phyloP scores from a whole-genome alignment of 1,140 invertebrate genomes.

The Maconellicoccus hirsutus region DNA sequence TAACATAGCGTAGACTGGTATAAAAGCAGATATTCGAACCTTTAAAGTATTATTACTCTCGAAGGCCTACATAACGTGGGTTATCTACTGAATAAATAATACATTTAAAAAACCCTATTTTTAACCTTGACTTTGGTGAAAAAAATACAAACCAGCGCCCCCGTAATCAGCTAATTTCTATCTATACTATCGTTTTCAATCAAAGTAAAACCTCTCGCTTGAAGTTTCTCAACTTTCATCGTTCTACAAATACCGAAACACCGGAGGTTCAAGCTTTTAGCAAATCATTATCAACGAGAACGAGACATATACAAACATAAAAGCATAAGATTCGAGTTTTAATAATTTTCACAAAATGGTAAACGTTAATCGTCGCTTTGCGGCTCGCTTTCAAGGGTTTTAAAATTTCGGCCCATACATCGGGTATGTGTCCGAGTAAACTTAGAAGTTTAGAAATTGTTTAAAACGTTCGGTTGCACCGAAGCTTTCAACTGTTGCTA shows the following conservation, averaged over 20 bases:
- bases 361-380: not conserved
- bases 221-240: not conserved
- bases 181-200: not conserved
- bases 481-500: constrained; percentile 7
- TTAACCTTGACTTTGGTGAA: too few relatives aligned
- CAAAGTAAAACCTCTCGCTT: not conserved
- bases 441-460: not conserved
- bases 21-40: too few relatives aligned
- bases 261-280: not conserved
- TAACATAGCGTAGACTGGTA: too few relatives aligned
- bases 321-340: not conserved
- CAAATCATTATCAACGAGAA: not conserved
- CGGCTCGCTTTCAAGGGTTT: not conserved
- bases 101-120: too few relatives aligned
- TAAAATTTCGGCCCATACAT: not conserved
- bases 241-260: too few relatives aligned
- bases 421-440: not conserved
- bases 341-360: not conserved
- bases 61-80: too few relatives aligned
- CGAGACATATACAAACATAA: not conserved
- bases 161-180: too few relatives aligned
- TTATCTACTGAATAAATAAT: too few relatives aligned
- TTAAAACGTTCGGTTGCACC: constrained; percentile 1
- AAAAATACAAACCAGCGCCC: too few relatives aligned
- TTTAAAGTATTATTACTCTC: too few relatives aligned